phyloP scores from a whole-genome alignment of 2,113 vertebrate genomes.

The Piprites chloris region DNA sequence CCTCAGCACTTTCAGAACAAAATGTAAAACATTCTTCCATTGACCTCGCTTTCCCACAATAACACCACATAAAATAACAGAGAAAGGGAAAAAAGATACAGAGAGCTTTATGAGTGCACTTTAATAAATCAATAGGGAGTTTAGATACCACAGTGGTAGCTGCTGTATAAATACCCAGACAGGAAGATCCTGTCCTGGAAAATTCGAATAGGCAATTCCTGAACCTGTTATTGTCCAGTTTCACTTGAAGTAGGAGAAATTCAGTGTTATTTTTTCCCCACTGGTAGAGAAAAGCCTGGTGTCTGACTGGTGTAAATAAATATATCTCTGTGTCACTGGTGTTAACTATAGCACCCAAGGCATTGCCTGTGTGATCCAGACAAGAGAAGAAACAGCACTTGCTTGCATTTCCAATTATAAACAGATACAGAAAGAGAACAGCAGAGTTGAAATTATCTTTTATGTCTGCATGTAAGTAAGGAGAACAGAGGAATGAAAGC shows the following conservation, averaged over 20 bases:
- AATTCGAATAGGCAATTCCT: conserved; percentile 44
- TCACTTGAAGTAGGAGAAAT: neutral
- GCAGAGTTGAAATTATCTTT: neutral
- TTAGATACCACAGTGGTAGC: conserved; percentile 40
- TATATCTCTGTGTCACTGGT: neutral
- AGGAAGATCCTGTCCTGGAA: conserved; percentile 56
- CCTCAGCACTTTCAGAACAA: conserved; percentile 45
- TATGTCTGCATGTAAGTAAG: neutral
- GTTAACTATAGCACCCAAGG: neutral
- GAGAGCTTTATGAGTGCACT: conserved; percentile 31
- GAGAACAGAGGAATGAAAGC: neutral
- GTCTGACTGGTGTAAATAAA: neutral
- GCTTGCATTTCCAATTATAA: neutral
- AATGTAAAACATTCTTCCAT: conserved; percentile 55
- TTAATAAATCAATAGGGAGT: conserved; percentile 51
- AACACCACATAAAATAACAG: conserved; percentile 57
- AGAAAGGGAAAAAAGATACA: neutral
- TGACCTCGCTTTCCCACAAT: conserved; percentile 50
- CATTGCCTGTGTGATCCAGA: neutral
- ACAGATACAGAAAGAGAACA: neutral
- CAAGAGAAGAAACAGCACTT: neutral
- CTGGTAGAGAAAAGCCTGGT: neutral
- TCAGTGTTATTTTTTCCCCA: neutral
- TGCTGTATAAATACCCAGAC: conserved; percentile 41
- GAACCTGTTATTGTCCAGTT: conserved; percentile 30